phyloP scores from a whole-genome alignment of 2,888 invertebrate species.

The Cosmia pyralina region DNA sequence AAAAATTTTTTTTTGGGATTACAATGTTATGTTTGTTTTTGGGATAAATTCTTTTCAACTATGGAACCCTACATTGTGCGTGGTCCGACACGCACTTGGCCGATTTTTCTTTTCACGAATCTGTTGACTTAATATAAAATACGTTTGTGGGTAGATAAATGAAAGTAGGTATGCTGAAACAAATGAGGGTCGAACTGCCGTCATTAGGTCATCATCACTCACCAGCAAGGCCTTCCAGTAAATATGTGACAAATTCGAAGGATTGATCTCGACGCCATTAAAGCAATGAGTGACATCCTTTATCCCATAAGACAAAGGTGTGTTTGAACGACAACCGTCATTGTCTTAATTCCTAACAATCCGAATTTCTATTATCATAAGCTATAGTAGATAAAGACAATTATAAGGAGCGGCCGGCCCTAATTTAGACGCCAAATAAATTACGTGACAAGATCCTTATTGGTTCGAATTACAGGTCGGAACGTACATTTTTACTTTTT shows the following conservation, averaged over 20 bases:
- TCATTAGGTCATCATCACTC: slow-evolving; percentile 44
- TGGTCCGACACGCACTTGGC: no score
- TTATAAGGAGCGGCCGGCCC: slow-evolving; percentile 23
- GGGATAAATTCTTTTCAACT: no score
- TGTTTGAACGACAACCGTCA: slow-evolving; percentile 57
- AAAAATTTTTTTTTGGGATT: no score
- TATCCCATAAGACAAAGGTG: slow-evolving; percentile 63
- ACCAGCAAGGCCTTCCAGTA: slow-evolving; percentile 37
- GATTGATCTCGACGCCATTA: slow-evolving; percentile 53
- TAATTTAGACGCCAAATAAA: slow-evolving; percentile 34
- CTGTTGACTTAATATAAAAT: not conserved
- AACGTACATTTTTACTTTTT: no score
- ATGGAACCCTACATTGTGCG: no score
- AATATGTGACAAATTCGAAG: slow-evolving; percentile 53
- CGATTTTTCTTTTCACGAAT: slow-evolving; percentile 26
- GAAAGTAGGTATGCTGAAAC: slow-evolving; percentile 12
- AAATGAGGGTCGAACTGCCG: slow-evolving; percentile 34
- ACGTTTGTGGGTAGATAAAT: slow-evolving; percentile 26
- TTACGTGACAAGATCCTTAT: slow-evolving; percentile 23
- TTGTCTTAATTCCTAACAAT: slow-evolving; percentile 56
- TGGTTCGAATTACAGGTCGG: slow-evolving; percentile 6
- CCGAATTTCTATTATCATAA: slow-evolving; percentile 52
- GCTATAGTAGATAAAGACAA: slow-evolving; percentile 35
- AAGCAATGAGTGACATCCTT: slow-evolving; percentile 61
- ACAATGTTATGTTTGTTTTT: no score